Base-by-base conservation (phyloP, 2,113 vertebrate genomes). In the Aptenodytes forsteri region DNA sequence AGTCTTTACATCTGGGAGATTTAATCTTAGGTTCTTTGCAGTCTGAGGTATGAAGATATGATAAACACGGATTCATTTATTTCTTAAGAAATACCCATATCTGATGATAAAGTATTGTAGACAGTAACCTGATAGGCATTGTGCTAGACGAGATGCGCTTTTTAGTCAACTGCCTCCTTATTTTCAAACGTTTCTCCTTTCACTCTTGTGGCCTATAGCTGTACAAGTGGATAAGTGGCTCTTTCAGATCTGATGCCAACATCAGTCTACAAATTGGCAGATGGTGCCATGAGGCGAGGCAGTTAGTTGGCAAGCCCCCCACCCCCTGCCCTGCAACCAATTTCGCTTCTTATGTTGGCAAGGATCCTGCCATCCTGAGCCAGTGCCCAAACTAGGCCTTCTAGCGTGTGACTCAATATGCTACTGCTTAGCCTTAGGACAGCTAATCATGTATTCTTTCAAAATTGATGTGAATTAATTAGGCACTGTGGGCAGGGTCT, bases 301-400 rank as follows among this genome's bases (percentile, higher is more conserved):
- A 96, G 94, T 93, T 96, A 97, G 87, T 96, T 96, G 95, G 93
- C 49, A 84, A 59, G 81, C 89, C 75, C 73, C 44, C 65, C 81
- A 89, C 89, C 82, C 92, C 87, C 96, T 97, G 95, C 90, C 97
- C 97, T 97, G 93, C 95, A 96, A 96, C 96, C 97, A 97, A 89
- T 98, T 98, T 98, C 97, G 87, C 79, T 96, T 97, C 83, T 80
- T 95, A 55, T 97, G 89, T 92, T 98, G 97, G 96, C 97, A 97
- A 89, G 65, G 87, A 83, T 96, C 83, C 94, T 87, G 84, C 77
- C 82, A 78, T 96, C 97, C 92, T 97, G 93, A 97, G 92, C 94
- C 95, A 97, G 87, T 93, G 94, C 92, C 95, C 96, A 94, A 96
- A 90, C 55, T 79, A 75, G 87, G 89, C 77, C 95, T 96, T 96